Evolutionary conservation across 2,797 vertebrate species (phyloP), one percentile per base, ranked within the genome.

Genomic region (Adelosebastes latens): DNA sequence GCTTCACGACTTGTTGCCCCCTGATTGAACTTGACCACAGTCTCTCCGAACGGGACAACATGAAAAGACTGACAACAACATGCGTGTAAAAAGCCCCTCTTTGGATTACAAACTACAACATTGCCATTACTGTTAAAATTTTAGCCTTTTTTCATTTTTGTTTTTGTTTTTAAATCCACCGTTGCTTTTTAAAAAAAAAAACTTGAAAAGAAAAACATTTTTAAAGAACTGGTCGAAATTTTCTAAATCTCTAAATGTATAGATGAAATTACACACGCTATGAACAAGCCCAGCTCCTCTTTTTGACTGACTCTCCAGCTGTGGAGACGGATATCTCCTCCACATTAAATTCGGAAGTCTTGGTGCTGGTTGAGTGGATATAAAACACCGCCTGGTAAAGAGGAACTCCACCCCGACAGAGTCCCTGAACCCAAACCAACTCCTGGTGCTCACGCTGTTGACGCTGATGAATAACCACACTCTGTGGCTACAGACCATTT

Each of bases 1-100:
- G 84, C 97, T 99, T 96, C 98, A 99, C 84, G 98, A 99, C 95
- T 95, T 99, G 92, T 96, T 99, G 94, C 98, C 98, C 84, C 97
- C 98, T 4, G 98, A 99, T 82, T 99, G 97, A 98, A 88, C 72
- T 73, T 52, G 29, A 90, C 88, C n/a, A 2, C 25, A 8, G 73
- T 69, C 66, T 81, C 71, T 82, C 82, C 52, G 66, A 87, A 86
- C 31, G 36, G 91, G 87, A 92, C 88, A 80, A 78, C 88, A 78
- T 64, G 70, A 81, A 88, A 78, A 87, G 83, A 93, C 92, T 95
- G 85, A 80, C 88, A 86, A 85, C 94, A 87, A 89, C 81, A 81
- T 22, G 82, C 34, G 60, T 94, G 90, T 94, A 94, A 88, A 94
- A 94, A 94, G 86, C 82, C 94, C 95, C 94, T 95, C 95, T 96